Evolutionary conservation across 2,888 invertebrate species (phyloP), one percentile per base, ranked within the genome.

Genomic region (Terebella lapidaria): DNA sequence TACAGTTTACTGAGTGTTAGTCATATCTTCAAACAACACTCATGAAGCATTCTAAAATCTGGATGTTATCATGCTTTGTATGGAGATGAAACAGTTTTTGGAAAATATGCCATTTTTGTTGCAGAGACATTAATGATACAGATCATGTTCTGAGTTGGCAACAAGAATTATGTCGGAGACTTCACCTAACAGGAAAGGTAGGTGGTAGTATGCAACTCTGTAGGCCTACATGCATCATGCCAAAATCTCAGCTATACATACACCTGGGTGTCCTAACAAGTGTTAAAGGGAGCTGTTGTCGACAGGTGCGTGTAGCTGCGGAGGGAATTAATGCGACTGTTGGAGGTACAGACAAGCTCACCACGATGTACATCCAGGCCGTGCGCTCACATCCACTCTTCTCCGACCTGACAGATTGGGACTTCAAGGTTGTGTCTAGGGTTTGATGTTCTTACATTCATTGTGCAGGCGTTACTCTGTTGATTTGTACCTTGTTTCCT

Each of bases 241-340:
- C n/a, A n/a, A n/a, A n/a, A n/a, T n/a, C n/a, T n/a, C n/a, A n/a
- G 18, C 4, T 25, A 25, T 24, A 5, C 20, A 25, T 53, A 5
- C n/a, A 52, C 49, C 18, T 20, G n/a, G 5, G 53, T 53, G 25
- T 4, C 5, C 1, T 18, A 18, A 42, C 25, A 57, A 27, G 22
- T 60, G 18, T 35, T 51, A n/a, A 47, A 59, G 25, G 24, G 47
- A 28, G n/a, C 42, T 4, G 42, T n/a, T 49, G 15, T 49, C 22
- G 10, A 2, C 57, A 64, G 64, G 53, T 64, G 24, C 29, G 64
- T 5, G 27, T 62, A 5, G 59, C 64, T 15, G 20, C 15, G 3
- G 64, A 64, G 60, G 64, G 64, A 10, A 24, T 64, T 1, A 64
- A 64, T 60, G 64, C 24, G 4, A 64, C 64, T 26, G 62, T 62